These are phyloP conservation scores for Phragmatobia fuliginosa DNA, from an alignment of 2,888 invertebrate species.

Conservation along the genomic window DNA sequence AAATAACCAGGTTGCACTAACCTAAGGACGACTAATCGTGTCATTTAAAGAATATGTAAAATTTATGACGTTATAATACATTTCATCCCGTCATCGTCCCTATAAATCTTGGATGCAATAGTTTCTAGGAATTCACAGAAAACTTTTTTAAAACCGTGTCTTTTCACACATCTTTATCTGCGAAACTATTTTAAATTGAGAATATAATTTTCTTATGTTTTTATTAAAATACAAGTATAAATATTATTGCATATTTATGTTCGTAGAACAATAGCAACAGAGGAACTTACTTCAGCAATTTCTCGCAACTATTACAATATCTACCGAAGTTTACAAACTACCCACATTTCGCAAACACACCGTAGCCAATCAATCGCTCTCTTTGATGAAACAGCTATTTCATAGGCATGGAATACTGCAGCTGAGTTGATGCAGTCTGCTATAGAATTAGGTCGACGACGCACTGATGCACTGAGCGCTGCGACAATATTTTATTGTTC, in stretches of 20 bases:
- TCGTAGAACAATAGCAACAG: not conserved
- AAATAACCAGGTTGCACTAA: too few relatives aligned
- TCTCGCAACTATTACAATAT: not conserved
- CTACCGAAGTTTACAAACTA: slow-evolving; percentile 5
- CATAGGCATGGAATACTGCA: slow-evolving; percentile 20
- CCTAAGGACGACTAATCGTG: too few relatives aligned
- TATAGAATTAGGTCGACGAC: slow-evolving; percentile 35
- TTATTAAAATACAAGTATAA: not conserved
- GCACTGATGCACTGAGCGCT: slow-evolving; percentile 21
- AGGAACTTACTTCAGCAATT: not conserved
- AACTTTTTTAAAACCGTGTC: too few relatives aligned
- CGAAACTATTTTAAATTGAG: too few relatives aligned
- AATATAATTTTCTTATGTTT: too few relatives aligned
- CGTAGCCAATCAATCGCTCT: slow-evolving; percentile 17
- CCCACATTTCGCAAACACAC: slow-evolving; percentile 9
- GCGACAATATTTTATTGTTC: slow-evolving; percentile 27
- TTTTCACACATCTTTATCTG: too few relatives aligned
- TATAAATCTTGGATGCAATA: too few relatives aligned
- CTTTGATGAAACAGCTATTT: slow-evolving; percentile 17
- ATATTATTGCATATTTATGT: not conserved
- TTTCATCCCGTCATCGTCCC: too few relatives aligned
- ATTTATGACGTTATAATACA: too few relatives aligned
- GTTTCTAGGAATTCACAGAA: too few relatives aligned
- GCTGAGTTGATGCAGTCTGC: slow-evolving; percentile 26
- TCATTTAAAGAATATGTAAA: too few relatives aligned